These are phyloP conservation scores for Tenrec ecaudatus DNA, from an alignment of 2,113 vertebrate species.

Conservation along the genomic window DNA sequence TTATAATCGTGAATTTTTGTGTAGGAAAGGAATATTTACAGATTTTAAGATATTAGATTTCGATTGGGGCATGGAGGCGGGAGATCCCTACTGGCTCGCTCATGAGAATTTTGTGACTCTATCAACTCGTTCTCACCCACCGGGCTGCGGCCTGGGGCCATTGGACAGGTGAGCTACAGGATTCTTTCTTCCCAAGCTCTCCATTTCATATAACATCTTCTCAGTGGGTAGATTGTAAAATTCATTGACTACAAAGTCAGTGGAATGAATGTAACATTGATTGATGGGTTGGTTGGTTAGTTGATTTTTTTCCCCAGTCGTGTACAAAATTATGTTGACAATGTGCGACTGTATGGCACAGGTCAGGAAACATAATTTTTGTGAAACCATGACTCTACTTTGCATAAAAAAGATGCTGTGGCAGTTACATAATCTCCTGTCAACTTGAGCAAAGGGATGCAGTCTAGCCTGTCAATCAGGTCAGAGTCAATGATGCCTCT, in stretches of 20 bases:
- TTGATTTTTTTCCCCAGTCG: neutral
- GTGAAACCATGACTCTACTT: neutral
- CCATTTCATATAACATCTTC: neutral
- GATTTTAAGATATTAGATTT: too few relatives aligned
- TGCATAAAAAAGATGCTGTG: neutral
- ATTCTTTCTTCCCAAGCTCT: neutral
- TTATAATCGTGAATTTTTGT: too few relatives aligned
- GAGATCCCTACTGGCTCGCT: too few relatives aligned
- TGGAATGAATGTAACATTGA: neutral
- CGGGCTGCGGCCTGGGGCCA: neutral
- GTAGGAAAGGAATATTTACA: too few relatives aligned
- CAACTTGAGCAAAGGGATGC: too few relatives aligned
- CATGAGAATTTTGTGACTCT: too few relatives aligned
- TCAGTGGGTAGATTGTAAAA: neutral
- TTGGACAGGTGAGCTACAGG: neutral
- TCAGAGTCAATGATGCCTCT: too few relatives aligned
- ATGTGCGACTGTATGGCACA: neutral
- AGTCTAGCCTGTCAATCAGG: too few relatives aligned
- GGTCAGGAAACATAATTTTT: conserved; percentile 27
- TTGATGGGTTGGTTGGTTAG: neutral
- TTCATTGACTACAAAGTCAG: neutral
- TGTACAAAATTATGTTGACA: neutral
- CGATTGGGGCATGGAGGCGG: too few relatives aligned
- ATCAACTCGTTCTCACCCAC: too few relatives aligned
- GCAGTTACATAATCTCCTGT: too few relatives aligned